These are phyloP conservation scores for Heterodera filipjevi DNA, from an alignment of 2,888 invertebrate species.

Conservation along the genomic window DNA sequence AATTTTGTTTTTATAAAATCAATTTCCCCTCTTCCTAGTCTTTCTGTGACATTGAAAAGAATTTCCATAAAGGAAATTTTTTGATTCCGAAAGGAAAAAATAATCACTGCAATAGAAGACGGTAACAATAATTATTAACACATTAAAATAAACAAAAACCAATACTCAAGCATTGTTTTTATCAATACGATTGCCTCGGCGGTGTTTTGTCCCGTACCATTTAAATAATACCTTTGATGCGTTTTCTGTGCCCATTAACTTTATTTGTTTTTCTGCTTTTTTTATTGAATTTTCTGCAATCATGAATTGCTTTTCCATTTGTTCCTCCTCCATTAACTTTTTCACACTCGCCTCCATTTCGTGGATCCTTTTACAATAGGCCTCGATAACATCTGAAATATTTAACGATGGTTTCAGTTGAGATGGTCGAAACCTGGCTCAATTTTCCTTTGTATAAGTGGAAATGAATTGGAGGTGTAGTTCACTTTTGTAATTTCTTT, in stretches of 20 bases:
- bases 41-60: no score
- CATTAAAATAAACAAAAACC: no score
- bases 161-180: no score
- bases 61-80: no score
- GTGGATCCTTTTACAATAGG: constrained; percentile 82
- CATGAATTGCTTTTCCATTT: constrained; percentile 31
- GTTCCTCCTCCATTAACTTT: constrained; percentile 32
- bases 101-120: no score
- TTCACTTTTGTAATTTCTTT: constrained; percentile 78
- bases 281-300: constrained; percentile 35
- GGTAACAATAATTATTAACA: no score
- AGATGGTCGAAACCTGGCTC: constrained; percentile 49
- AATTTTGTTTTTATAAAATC: no score
- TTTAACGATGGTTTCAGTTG: background rate
- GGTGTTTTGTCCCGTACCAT: background rate
- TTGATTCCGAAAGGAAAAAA: no score
- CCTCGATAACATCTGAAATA: constrained; percentile 79
- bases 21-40: no score
- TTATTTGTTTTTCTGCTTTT: constrained; percentile 47
- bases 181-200: no score
- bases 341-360: constrained; percentile 74
- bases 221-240: background rate
- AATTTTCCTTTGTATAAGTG: constrained; percentile 57
- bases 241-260: constrained; percentile 36
- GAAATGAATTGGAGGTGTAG: constrained; percentile 37